These are phyloP conservation scores for Solea senegalensis DNA, from an alignment of 2,113 vertebrate species.

Conservation along the genomic window DNA sequence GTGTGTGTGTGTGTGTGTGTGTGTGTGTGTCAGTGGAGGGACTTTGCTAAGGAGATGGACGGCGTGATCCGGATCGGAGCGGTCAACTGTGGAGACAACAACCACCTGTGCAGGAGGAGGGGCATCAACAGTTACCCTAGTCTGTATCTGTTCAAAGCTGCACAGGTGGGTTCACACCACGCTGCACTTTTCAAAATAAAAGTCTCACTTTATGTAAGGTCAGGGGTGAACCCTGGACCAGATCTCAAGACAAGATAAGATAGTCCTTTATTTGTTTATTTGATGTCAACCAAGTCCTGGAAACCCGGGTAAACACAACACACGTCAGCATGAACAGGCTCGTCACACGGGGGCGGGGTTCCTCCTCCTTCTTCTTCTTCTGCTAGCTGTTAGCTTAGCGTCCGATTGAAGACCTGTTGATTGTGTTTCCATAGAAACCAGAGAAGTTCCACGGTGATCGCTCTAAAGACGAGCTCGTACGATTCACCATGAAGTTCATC, in stretches of 20 bases:
- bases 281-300: too few relatives aligned
- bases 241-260: too few relatives aligned
- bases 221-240: too few relatives aligned
- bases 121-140: constrained; percentile 96
- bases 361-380: too few relatives aligned
- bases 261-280: too few relatives aligned
- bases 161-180: constrained; percentile 78
- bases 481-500: constrained; percentile 93
- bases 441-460: constrained; percentile 92
- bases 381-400: background rate
- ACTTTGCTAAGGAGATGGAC: constrained; percentile 97
- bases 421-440: constrained; percentile 80
- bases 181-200: too few relatives aligned
- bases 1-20: background rate
- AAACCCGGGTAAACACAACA: too few relatives aligned
- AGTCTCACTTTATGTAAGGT: too few relatives aligned
- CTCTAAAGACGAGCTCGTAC: constrained; percentile 85
- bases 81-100: constrained; percentile 96
- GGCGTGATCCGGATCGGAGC: constrained; percentile 93
- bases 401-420: background rate
- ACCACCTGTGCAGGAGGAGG: constrained; percentile 91
- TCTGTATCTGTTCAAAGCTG: constrained; percentile 88
- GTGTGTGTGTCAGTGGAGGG: constrained; percentile 87
- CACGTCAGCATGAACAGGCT: too few relatives aligned
- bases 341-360: too few relatives aligned